phyloP scores from a whole-genome alignment of 2,888 invertebrate species.

The Scelioninae gen. 1 region DNA sequence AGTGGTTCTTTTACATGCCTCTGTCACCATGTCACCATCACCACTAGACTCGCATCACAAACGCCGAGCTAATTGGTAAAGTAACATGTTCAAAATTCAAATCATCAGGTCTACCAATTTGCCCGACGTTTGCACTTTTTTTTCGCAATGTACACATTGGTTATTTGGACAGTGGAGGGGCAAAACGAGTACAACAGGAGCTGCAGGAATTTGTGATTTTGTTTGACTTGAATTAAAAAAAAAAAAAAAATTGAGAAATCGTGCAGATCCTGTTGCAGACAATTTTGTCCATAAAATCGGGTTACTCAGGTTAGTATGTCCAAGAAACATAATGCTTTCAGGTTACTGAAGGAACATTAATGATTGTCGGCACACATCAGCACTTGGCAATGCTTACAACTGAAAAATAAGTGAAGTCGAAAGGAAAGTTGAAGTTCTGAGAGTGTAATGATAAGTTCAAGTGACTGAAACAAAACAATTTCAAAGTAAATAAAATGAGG shows the following conservation, averaged over 20 bases:
- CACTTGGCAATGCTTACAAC: slow-evolving; percentile 84
- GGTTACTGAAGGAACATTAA: slow-evolving; percentile 82
- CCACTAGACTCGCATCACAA: slow-evolving; percentile 71
- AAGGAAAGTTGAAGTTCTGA: slow-evolving; percentile 1
- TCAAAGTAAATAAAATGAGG: background rate
- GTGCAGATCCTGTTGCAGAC: background rate
- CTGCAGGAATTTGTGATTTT: slow-evolving; percentile 10
- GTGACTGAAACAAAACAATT: background rate
- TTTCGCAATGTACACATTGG: slow-evolving; percentile 49
- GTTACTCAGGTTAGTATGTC: slow-evolving; percentile 74
- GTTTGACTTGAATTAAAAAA: no score
- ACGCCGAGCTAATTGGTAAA: slow-evolving; percentile 28
- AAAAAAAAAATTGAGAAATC: background rate
- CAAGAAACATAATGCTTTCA: slow-evolving; percentile 76
- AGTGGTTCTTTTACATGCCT: slow-evolving; percentile 78
- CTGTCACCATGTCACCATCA: slow-evolving; percentile 80
- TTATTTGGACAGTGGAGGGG: slow-evolving; percentile 22
- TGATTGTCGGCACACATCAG: slow-evolving; percentile 85
- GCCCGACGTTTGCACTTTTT: background rate
- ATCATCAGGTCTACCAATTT: background rate
- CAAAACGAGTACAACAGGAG: slow-evolving; percentile 9
- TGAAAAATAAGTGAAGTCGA: slow-evolving; percentile 15
- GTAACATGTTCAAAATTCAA: background rate
- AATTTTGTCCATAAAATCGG: slow-evolving; percentile 37
- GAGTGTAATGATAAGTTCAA: background rate